Evolutionary conservation across 1,140 invertebrate species (phyloP), one percentile per base, ranked within the genome.

Genomic region (Pachyrhynchus sulphureomaculatus): DNA sequence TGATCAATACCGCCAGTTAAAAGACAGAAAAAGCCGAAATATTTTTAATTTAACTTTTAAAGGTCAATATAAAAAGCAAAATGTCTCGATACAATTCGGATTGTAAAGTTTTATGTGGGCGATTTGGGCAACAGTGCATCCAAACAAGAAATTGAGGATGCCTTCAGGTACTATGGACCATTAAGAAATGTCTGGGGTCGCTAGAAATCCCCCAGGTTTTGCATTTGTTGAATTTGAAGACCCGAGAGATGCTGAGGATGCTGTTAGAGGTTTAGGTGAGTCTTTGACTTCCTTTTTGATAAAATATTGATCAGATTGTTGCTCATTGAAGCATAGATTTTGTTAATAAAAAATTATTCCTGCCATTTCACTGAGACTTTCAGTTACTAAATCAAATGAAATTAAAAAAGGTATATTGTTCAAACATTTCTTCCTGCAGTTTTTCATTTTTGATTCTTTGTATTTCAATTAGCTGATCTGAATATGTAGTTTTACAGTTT

Each of bases 141-240:
- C 15, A 92, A 93, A 75, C 90, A 92, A 71, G 92, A 96, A 76
- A 76, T 96, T 37, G 93, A 96, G 78, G 91, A 95, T 78, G 90
- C 92, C 6, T 99, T 99, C 77, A 88, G 90, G 48, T 92, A 96
- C 69, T 99, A 97, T 77, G 96, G 96, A 3, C 89, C 91, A 23
- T 79, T 98, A 62, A 86, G 89, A 65, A 96, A 93, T 80, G 93
- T 98, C 15, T 97, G 93, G 5, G 94, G 92, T 97, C 2, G 95
- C 94, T 0, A 82, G 93, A 68, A 96, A 96, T 77, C 91, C 91
- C 8, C 90, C 91, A 37, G 88, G 95, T 29, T 98, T 98, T 81
- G 95, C 94, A 10, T 98, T 98, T 80, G 90, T 98, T 13, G 94
- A 97, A 77, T 98, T 95, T 79, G 95, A 98, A 79, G 88, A 90